Evolutionary conservation across 2,888 invertebrate genomes (phyloP).

Genomic region (Volucella bombylans): DNA sequence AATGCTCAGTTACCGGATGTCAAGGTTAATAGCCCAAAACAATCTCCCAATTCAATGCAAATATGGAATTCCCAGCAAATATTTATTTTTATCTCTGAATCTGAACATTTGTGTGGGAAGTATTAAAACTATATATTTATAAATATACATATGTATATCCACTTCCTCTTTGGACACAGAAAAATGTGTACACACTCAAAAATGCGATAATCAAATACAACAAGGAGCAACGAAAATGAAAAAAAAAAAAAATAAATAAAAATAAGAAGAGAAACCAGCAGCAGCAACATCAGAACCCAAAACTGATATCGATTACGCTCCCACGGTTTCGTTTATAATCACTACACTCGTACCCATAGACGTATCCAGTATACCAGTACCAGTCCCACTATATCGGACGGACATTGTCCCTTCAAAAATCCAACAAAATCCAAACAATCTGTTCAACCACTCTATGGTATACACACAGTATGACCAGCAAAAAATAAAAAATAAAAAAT

Average conservation of each 20-base stretch:
- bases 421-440: slow-evolving; percentile 65
- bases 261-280: slow-evolving; percentile 26
- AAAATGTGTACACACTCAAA: slow-evolving; percentile 33
- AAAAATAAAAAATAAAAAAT: background rate
- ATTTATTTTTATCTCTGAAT: slow-evolving; percentile 46
- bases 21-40: background rate
- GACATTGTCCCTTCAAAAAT: slow-evolving; percentile 65
- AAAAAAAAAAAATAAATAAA: slow-evolving; percentile 1
- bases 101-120: slow-evolving; percentile 54
- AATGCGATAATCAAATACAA: slow-evolving; percentile 58
- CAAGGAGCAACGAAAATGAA: slow-evolving; percentile 20
- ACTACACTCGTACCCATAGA: slow-evolving; percentile 15
- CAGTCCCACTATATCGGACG: slow-evolving; percentile 18
- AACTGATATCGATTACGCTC: slow-evolving; percentile 75
- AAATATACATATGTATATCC: background rate
- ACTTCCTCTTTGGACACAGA: slow-evolving; percentile 11
- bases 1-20: slow-evolving; percentile 27
- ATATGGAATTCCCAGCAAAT: slow-evolving; percentile 55
- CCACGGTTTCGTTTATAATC: slow-evolving; percentile 72
- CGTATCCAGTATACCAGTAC: background rate
- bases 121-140: background rate
- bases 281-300: slow-evolving; percentile 26
- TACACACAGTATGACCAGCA: slow-evolving; percentile 43
- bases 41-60: slow-evolving; percentile 24
- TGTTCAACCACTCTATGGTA: slow-evolving; percentile 55